These are phyloP conservation scores for Drymonia ruficornis DNA, from an alignment of 2,888 invertebrate genomes.

Conservation along the genomic window DNA sequence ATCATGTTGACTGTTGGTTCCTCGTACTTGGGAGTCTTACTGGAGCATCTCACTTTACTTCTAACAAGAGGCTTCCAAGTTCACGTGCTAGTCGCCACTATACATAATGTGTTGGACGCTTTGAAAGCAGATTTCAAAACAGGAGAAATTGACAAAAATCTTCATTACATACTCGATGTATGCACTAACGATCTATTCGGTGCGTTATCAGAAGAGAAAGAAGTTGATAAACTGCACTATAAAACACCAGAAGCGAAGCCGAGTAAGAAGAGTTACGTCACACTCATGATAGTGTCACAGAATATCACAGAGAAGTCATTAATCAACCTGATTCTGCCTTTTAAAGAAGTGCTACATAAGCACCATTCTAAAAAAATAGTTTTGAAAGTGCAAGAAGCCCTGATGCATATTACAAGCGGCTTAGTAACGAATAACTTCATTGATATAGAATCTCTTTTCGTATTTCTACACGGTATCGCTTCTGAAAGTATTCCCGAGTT, in stretches of 20 bases:
- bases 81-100: slow-evolving; percentile 95
- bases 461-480: slow-evolving; percentile 92
- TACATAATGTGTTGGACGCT: slow-evolving; percentile 92
- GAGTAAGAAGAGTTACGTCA: slow-evolving; percentile 93
- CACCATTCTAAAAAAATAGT: slow-evolving; percentile 92
- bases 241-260: slow-evolving; percentile 93
- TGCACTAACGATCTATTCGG: slow-evolving; percentile 96
- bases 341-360: slow-evolving; percentile 91
- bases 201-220: slow-evolving; percentile 94
- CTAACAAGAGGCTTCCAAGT: slow-evolving; percentile 96
- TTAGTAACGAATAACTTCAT: slow-evolving; percentile 93
- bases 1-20: slow-evolving; percentile 95
- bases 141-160: slow-evolving; percentile 91
- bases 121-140: slow-evolving; percentile 89
- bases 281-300: slow-evolving; percentile 91
- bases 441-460: slow-evolving; percentile 88
- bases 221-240: slow-evolving; percentile 92
- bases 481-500: slow-evolving; percentile 92
- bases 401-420: slow-evolving; percentile 92
- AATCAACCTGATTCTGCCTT: slow-evolving; percentile 90
- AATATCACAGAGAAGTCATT: slow-evolving; percentile 91
- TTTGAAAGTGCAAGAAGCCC: slow-evolving; percentile 91
- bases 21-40: slow-evolving; percentile 89
- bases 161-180: slow-evolving; percentile 91
- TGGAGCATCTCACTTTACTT: slow-evolving; percentile 92